A percentile compares a stretch with the other conserved stretches of the same genome.
These are phyloP conservation scores for Anthonomus grandis DNA, from an alignment of 1,140 invertebrate genomes.

Conservation along the genomic window DNA sequence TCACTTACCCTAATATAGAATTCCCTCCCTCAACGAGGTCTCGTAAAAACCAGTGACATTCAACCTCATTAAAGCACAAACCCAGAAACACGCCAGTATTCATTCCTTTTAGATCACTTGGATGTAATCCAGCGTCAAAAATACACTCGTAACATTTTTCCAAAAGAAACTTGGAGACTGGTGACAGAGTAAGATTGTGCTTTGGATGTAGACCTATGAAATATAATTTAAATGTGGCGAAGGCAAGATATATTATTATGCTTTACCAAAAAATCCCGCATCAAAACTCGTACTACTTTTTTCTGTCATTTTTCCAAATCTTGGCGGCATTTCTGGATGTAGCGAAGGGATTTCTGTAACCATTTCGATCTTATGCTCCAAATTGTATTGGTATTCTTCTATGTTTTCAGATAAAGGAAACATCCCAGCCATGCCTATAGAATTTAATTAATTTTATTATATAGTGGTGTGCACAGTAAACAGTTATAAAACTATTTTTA, in stretches of 20 bases:
- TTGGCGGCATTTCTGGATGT: conserved; percentile 64
- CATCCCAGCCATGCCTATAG: conserved; percentile 18
- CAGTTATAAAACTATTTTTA: neutral
- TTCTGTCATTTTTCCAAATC: conserved; percentile 76
- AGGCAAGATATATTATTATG: neutral
- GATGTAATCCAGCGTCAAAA: conserved; percentile 76
- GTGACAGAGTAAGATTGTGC: conserved; percentile 48
- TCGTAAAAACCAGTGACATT: conserved; percentile 65
- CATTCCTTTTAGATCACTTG: conserved; percentile 60
- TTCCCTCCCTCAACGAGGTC: conserved; percentile 56
- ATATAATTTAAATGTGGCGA: conserved; percentile 40
- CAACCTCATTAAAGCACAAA: conserved; percentile 63
- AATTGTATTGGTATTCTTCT: conserved; percentile 20
- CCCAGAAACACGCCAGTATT: conserved; percentile 81
- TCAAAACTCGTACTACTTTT: conserved; percentile 74
- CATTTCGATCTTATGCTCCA: conserved; percentile 56
- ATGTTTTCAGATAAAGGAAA: conserved; percentile 23
- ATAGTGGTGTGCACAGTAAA: neutral
- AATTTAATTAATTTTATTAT: conserved; percentile 23
- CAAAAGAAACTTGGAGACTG: conserved; percentile 68
- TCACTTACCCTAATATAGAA: conserved; percentile 67
- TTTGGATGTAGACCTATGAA: conserved; percentile 60
- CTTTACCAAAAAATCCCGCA: conserved; percentile 68
- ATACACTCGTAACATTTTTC: conserved; percentile 85
- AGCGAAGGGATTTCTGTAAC: conserved; percentile 72